Conservation (phyloP, 2,113 vertebrate genomes). For the Pygoscelis adeliae region DNA sequence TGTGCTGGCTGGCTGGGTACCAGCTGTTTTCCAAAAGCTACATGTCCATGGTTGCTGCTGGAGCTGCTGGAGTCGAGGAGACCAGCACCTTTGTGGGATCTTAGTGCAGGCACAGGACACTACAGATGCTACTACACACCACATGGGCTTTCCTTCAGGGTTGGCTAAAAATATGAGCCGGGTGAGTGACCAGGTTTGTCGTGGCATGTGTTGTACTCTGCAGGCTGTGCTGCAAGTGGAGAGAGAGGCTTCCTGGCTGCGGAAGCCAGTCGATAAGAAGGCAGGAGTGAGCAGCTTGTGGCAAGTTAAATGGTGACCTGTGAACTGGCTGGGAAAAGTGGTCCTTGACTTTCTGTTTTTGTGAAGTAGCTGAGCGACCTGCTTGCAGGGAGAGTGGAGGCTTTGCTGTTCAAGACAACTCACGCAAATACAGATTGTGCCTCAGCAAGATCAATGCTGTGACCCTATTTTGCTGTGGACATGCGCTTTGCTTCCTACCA, state of each 20-base stretch:
- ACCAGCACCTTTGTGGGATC: fast-evolving
- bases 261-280: fast-evolving
- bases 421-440: neutral
- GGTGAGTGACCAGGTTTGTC: neutral
- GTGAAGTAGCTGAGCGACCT: neutral
- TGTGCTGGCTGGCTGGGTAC: neutral
- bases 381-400: neutral
- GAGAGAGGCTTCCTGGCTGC: neutral
- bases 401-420: neutral
- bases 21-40: neutral
- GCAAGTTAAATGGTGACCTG: neutral
- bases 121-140: fast-evolving
- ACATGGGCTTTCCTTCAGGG: neutral
- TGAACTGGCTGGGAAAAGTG: neutral
- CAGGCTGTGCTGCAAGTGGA: fast-evolving
- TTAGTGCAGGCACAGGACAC: neutral
- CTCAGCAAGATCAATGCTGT: neutral
- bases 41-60: fast-evolving
- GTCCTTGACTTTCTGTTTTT: neutral
- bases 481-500: neutral
- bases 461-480: neutral
- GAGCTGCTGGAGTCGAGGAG: neutral
- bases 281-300: neutral
- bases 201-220: neutral
- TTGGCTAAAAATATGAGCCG: neutral